phyloP scores from a whole-genome alignment of 2,113 vertebrate species.

The Microcebus tavaratra region DNA sequence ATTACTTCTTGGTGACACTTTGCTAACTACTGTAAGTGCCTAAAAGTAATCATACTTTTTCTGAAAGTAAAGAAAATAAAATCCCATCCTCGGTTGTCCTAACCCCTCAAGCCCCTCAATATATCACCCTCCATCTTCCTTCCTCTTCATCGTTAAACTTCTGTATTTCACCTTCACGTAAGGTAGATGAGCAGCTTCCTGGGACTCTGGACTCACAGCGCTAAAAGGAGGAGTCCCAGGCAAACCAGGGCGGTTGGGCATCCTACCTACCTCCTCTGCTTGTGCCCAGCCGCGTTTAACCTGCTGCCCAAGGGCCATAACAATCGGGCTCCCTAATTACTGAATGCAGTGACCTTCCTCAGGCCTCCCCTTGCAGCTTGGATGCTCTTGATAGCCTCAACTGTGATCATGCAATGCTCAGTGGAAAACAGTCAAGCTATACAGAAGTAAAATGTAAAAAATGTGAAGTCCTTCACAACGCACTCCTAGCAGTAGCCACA shows the following conservation, averaged over 20 bases:
- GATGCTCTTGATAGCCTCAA: background rate
- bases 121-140: too few relatives aligned
- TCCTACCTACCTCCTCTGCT: too few relatives aligned
- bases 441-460: background rate
- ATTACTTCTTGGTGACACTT: background rate
- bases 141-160: background rate
- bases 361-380: background rate
- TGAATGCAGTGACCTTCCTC: background rate
- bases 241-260: fast-evolving
- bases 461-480: background rate
- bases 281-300: fast-evolving
- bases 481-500: background rate
- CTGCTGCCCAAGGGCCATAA: background rate
- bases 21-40: background rate
- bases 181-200: background rate
- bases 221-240: background rate
- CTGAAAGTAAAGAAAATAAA: background rate
- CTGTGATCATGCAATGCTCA: background rate
- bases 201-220: too few relatives aligned
- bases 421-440: background rate
- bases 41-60: background rate
- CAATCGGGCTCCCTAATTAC: background rate
- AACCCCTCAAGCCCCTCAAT: background rate
- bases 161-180: background rate
- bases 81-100: background rate